A percentile compares a stretch with the other conserved stretches of the same genome.
Conservation (phyloP, 1,140 invertebrate genomes). For the Sycobia sp. region DNA sequence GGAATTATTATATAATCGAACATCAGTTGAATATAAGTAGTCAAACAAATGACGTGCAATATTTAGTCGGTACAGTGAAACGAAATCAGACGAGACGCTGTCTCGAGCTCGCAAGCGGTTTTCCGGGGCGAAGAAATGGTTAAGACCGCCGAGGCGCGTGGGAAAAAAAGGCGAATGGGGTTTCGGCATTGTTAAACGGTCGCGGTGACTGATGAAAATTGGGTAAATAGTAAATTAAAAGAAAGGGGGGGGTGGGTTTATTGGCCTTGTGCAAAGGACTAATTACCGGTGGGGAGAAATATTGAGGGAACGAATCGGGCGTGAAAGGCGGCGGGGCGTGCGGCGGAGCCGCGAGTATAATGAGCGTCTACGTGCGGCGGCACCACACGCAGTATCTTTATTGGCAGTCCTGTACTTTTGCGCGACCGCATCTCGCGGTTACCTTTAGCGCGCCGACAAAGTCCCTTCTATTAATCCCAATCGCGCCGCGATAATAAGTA, state of each 20-base stretch:
- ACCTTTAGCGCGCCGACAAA: constrained; percentile 53
- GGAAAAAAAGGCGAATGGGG: neutral
- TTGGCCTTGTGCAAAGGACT: constrained; percentile 29
- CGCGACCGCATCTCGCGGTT: constrained; percentile 54
- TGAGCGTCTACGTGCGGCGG: too few relatives aligned
- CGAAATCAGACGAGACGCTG: too few relatives aligned
- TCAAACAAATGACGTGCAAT: too few relatives aligned
- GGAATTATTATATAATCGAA: too few relatives aligned
- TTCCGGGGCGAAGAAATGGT: neutral
- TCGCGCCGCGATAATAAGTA: constrained; percentile 55
- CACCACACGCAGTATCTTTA: constrained; percentile 51
- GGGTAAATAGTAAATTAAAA: constrained; percentile 28
- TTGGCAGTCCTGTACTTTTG: constrained; percentile 48
- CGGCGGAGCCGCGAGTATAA: constrained; percentile 5
- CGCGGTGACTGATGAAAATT: constrained; percentile 32
- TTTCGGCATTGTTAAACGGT: neutral
- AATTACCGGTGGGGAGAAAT: constrained; percentile 33
- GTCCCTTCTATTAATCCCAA: constrained; percentile 58
- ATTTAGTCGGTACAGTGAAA: too few relatives aligned
- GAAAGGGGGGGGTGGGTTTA: constrained; percentile 40
- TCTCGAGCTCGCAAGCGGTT: too few relatives aligned
- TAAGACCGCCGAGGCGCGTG: neutral
- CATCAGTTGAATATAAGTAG: too few relatives aligned
- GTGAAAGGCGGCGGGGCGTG: constrained; percentile 18
- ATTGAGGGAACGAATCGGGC: constrained; percentile 46